Evolutionary conservation across 2,888 invertebrate species (phyloP), one percentile per base, ranked within the genome.

Genomic region (Drosophila atroscutellata): DNA sequence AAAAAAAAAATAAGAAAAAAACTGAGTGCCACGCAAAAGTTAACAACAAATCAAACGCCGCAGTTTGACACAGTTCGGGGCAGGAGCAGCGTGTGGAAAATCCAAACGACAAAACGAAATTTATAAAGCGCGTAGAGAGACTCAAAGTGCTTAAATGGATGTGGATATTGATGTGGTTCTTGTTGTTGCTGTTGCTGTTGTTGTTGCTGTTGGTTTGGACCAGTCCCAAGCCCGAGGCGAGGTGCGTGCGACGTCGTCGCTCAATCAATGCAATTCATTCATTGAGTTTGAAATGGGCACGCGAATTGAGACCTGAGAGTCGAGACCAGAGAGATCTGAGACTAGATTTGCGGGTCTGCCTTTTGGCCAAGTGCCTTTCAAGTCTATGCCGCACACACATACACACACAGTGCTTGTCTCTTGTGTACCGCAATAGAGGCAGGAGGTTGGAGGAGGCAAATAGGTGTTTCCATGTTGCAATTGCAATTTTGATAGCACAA

Each of bases 241-340:
- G 77, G 87, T 86, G 85, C 85, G 88, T 89, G 89, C 73, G 74
- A 60, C 59, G 64, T 67, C 62, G 64, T 73, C 87, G 79, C 81
- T 86, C 90, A 89, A 89, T 86, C 90, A 89, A 87, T 87, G 83
- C 90, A 86, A 89, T 86, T 86, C 90, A 86, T 86, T 89, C 85
- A 86, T 86, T 77, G 83, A 82, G 73, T 71, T 62, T 56, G 65
- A 77, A 87, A 79, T 84, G 82, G 79, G 45, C 81, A 83, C 47
- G 15, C 55, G 64, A 60, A 45, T 52, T 30, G 61, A 59, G 71
- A 55, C 59, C 54, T 45, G 56, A 58, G 59, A 69, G 26, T 13
- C 15, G 62, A 56, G 45, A 15, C 28, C 45, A 42, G 36, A 26
- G 66, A 72, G 59, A 45, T 52, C 45, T 36, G 28, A 20, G 47